These are phyloP conservation scores for Scopus umbretta DNA, from an alignment of 2,113 vertebrate genomes.

Conservation along the genomic window DNA sequence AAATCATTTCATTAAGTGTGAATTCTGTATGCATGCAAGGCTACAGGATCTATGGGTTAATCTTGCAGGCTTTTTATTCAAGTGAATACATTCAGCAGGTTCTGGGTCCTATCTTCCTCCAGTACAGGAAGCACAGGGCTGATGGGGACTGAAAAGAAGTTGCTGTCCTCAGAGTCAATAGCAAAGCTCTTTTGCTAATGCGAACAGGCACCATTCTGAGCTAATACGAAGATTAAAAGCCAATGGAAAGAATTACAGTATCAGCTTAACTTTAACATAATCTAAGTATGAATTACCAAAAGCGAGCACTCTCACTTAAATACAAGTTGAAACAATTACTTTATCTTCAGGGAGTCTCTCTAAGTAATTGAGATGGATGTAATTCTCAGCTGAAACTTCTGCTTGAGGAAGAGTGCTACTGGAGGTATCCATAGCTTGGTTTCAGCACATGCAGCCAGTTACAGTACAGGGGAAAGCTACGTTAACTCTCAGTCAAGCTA, in stretches of 20 bases:
- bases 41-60: background rate
- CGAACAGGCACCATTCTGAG: background rate
- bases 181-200: background rate
- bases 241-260: background rate
- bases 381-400: background rate
- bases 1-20: background rate
- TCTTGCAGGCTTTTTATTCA: background rate
- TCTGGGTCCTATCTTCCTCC: background rate
- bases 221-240: background rate
- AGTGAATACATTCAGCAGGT: background rate
- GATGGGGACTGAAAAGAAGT: background rate
- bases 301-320: background rate
- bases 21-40: background rate
- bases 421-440: background rate
- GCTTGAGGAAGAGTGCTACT: background rate
- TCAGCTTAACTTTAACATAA: background rate
- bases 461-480: background rate
- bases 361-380: background rate
- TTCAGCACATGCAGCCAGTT: background rate
- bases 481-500: background rate
- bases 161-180: background rate
- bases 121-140: background rate
- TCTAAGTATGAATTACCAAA: background rate
- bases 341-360: background rate
- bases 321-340: slow-evolving; percentile 4